phyloP scores from a whole-genome alignment of 92 coral and sea anemone genomes.

The Phenganax marumi region DNA sequence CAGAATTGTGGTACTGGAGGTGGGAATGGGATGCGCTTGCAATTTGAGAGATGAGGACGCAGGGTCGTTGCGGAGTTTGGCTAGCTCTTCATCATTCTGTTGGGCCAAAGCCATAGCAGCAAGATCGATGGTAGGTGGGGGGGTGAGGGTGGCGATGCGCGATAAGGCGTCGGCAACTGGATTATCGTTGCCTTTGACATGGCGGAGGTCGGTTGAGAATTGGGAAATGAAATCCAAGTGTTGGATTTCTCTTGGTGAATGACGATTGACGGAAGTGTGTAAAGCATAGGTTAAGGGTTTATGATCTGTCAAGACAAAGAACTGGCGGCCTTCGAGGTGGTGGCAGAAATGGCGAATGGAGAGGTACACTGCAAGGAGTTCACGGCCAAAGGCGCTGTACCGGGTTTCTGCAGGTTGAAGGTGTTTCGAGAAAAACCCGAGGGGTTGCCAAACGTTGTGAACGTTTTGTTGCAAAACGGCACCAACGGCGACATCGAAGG shows the following conservation, averaged over 20 bases:
- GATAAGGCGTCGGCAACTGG: constrained; percentile 49
- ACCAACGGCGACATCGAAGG: constrained; percentile 12
- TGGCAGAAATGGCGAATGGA: neutral
- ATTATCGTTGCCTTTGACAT: constrained; percentile 25
- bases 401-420: neutral
- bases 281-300: constrained; percentile 41
- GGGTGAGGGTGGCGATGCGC: neutral
- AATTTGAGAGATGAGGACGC: too few species aligned
- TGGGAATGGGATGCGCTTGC: neutral
- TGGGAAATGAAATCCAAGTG: constrained; percentile 53
- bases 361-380: constrained; percentile 1
- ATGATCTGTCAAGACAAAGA: neutral
- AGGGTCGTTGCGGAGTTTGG: neutral
- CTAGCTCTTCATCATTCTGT: neutral
- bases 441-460: too few species aligned
- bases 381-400: constrained; percentile 19
- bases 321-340: neutral
- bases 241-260: constrained; percentile 44
- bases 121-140: neutral
- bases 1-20: neutral
- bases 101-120: neutral
- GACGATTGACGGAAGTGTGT: constrained; percentile 45
- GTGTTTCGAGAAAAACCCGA: too few species aligned
- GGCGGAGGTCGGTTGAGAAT: constrained; percentile 48
- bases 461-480: neutral